Evolutionary conservation across 2,113 vertebrate genomes (phyloP), one percentile per base, ranked within the genome.

Genomic region (Notarius quadriscutis): DNA sequence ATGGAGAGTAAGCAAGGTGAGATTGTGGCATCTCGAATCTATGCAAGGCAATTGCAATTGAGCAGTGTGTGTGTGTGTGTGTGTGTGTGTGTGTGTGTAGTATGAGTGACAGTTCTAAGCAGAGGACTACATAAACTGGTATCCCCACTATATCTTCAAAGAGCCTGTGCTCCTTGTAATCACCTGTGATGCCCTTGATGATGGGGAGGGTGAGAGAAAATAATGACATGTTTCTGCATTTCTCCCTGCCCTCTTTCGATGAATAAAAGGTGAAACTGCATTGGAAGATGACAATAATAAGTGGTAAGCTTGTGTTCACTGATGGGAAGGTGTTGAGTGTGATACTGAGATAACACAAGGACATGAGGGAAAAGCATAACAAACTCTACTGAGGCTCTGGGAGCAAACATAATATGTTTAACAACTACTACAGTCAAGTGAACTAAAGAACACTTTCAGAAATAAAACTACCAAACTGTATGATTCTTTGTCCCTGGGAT

Each of bases 151-250:
- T 48, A 83, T 90, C 93, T 93, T 95, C 95, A 95, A 95, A 95
- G 93, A 88, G 87, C 88, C 88, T 92, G 81, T 91, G 92, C 89
- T 92, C 92, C 90, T 93, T 94, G 93, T 94, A 95, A 96, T 95
- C 93, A 92, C 91, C 89, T 87, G 86, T 87, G 89, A 93, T 93
- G 85, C 91, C 93, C 95, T 94, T 95, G 94, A 96, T 95, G 94
- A 93, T 85, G 48, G 92, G 89, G 88, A 92, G 90, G 92, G 91
- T 91, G 90, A 91, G 91, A 89, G 92, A 92, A 94, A 95, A 94
- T 94, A 94, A 95, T 94, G 89, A 94, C 93, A 94, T 72, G 93
- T 94, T 95, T 92, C 89, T 91, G 72, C 84, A 85, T 90, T 91
- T 81, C 55, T 81, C 18, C 57, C 27, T 60, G 57, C 79, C 92